phyloP scores from a whole-genome alignment of 2,888 invertebrate species.

The Urechis unicinctus region DNA sequence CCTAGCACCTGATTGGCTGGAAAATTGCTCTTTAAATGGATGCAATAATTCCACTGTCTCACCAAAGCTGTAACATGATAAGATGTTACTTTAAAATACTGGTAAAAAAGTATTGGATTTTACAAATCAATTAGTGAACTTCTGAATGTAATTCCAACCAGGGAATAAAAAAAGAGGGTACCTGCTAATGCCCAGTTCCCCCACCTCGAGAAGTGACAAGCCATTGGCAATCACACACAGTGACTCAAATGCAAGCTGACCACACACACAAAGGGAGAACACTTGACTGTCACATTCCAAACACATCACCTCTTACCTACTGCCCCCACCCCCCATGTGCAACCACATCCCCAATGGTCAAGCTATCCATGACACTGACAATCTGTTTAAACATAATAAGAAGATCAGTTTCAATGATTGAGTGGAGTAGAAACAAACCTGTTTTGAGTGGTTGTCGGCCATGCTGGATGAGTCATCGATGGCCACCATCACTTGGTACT shows the following conservation, averaged over 20 bases:
- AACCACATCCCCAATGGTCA: not conserved
- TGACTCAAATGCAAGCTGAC: constrained; percentile 80
- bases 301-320: not conserved
- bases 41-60: constrained; percentile 72
- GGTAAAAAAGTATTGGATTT: too few species aligned
- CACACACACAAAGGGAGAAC: constrained; percentile 8
- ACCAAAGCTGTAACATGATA: constrained; percentile 39
- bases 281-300: too few species aligned
- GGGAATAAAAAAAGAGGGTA: too few species aligned
- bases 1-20: constrained; percentile 74
- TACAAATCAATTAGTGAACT: too few species aligned
- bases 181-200: constrained; percentile 82
- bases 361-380: too few species aligned
- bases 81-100: not conserved
- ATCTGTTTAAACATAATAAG: too few species aligned
- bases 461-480: constrained; percentile 85
- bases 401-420: too few species aligned
- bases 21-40: constrained; percentile 77
- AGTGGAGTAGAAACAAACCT: too few species aligned
- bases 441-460: constrained; percentile 57
- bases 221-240: constrained; percentile 84
- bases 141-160: too few species aligned
- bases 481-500: constrained; percentile 92
- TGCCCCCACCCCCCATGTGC: not conserved
- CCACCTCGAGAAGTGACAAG: constrained; percentile 84